These are phyloP conservation scores for Eumaeus atala DNA, from an alignment of 1,140 invertebrate species.

Conservation along the genomic window DNA sequence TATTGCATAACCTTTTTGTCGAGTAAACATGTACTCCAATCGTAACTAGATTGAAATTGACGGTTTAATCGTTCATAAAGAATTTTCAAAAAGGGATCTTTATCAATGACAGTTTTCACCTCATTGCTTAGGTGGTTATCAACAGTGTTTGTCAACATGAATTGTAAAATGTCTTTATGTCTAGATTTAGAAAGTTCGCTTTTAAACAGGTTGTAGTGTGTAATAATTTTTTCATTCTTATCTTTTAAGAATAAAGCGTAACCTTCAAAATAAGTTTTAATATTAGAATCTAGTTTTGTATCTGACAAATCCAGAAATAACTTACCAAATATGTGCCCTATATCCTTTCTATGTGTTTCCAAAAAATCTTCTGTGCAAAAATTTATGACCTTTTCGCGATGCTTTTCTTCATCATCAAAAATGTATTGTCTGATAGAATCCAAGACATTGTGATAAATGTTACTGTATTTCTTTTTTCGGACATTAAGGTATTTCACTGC, in stretches of 20 bases:
- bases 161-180: constrained; percentile 7
- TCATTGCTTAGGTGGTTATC: not conserved
- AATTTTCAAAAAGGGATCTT: constrained; percentile 13
- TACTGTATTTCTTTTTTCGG: constrained; percentile 4
- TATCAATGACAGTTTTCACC: constrained; percentile 6
- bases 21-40: constrained; percentile 10
- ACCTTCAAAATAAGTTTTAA: constrained; percentile 14
- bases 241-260: constrained; percentile 2
- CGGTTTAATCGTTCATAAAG: constrained; percentile 12
- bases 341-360: not conserved
- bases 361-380: constrained; percentile 7
- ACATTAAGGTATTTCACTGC: constrained; percentile 9
- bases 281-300: not conserved
- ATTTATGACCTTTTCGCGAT: constrained; percentile 3
- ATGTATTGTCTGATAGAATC: constrained; percentile 13
- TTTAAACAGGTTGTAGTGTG: constrained; percentile 10
- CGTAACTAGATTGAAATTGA: constrained; percentile 2
- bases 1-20: not conserved
- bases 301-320: constrained; percentile 7
- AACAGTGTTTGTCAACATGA: constrained; percentile 7
- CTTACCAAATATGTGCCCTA: not conserved
- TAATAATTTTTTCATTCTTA: constrained; percentile 4
- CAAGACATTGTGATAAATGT: constrained; percentile 1
- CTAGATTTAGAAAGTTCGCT: constrained; percentile 12
- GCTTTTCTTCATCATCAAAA: constrained; percentile 8